Percentiles rank a stretch among this genome's conserved stretches.
phyloP scores from a whole-genome alignment of 2,888 invertebrate species.

The Drosophila helvetica region DNA sequence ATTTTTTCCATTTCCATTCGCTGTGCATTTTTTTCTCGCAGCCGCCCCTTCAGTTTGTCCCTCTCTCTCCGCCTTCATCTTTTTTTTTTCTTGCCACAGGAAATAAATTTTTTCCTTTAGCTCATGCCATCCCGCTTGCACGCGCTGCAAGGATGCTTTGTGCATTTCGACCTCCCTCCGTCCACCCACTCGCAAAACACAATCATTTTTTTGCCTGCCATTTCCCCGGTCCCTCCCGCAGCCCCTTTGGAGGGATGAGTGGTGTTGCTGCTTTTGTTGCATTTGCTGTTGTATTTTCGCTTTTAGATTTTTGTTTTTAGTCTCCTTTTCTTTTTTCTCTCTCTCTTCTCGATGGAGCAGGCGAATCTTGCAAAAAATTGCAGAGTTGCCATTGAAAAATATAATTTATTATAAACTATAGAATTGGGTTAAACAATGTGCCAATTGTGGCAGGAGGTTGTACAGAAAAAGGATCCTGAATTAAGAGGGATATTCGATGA shows the following conservation, averaged over 20 bases:
- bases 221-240: conserved; percentile 35
- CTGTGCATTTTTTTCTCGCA: conserved; percentile 76
- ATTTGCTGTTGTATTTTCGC: conserved; percentile 64
- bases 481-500: background rate
- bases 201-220: conserved; percentile 48
- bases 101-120: conserved; percentile 71
- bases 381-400: conserved; percentile 74
- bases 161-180: conserved; percentile 66
- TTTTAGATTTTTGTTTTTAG: conserved; percentile 56
- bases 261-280: conserved; percentile 54
- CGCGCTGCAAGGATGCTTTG: conserved; percentile 36
- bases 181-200: conserved; percentile 71
- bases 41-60: conserved; percentile 52
- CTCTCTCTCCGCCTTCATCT: conserved; percentile 53
- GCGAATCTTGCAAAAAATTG: conserved; percentile 32
- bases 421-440: conserved; percentile 53
- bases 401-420: conserved; percentile 54
- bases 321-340: conserved; percentile 21
- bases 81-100: conserved; percentile 71
- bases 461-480: background rate
- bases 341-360: background rate
- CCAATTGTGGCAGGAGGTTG: conserved; percentile 6
- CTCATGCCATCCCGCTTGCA: conserved; percentile 56
- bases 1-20: conserved; percentile 72
- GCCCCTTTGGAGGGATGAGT: conserved; percentile 41